Evolutionary conservation across 2,888 invertebrate genomes (phyloP), one percentile per base, ranked within the genome.

Genomic region (Cephus pygmeus): DNA sequence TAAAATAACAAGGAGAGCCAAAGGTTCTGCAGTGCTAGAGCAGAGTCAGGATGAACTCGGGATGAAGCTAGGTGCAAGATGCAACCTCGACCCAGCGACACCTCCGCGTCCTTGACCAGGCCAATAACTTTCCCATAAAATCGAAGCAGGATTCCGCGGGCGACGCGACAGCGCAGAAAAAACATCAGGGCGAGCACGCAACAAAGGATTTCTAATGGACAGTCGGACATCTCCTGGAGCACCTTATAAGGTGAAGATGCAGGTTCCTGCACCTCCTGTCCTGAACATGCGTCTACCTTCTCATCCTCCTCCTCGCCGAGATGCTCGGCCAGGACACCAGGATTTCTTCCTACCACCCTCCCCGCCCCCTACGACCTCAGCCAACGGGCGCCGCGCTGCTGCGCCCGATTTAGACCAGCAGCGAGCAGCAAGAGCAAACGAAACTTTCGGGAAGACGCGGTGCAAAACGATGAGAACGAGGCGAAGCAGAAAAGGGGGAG

Each of bases 181-280:
- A 81, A 75, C n/a, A 86, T 82, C 81, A 84, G 80, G 80, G 34
- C 34, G 31, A 69, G 73, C 69, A 15, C 15, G 40, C 71, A 85
- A 88, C 89, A 89, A 89, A 89, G 88, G 86, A 83, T 84, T 87
- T 88, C 87, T 89, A 89, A 89, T 88, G 75, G 76, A 69, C 75
- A 69, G 73, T 75, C 56, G 76, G 75, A 75, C 75, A 73, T 69
- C 77, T 36, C 78, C 56, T 40, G 73, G 78, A 79, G 23, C 76
- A 73, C 75, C 76, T 75, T 75, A 78, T 73, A 79, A 77, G 79
- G 79, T 69, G 79, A 76, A 75, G 77, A 23, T 68, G 75, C 78
- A 75, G 69, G 34, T n/a, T 30, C 69, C 69, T 23, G 23, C 23
- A 71, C 71, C 71, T 33, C 33, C 12, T 71, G 71, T 71, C 71